Percentiles rank a stretch among this genome's conserved stretches.
Conservation (phyloP, 2,113 vertebrate genomes). For the Tetrax tetrax region DNA sequence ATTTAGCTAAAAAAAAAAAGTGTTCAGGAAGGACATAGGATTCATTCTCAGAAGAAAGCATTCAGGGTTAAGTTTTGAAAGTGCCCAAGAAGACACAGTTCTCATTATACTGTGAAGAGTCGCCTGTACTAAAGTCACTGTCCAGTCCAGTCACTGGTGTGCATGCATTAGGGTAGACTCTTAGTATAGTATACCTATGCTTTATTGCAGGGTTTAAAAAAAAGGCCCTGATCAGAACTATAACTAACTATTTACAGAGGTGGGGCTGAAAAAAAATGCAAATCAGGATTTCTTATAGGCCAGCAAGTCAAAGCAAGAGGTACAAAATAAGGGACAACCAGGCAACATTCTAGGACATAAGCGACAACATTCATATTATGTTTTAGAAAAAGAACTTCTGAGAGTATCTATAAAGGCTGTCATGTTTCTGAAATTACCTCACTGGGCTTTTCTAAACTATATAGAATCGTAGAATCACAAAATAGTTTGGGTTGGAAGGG, state of each 20-base stretch:
- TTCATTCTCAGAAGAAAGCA: background rate
- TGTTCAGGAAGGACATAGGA: background rate
- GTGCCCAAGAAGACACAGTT: background rate
- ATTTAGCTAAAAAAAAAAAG: background rate
- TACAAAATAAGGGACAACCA: background rate
- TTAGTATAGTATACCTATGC: background rate
- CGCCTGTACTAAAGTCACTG: background rate
- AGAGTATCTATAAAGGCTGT: background rate
- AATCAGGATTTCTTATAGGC: background rate
- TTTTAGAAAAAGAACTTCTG: background rate
- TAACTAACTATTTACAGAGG: background rate
- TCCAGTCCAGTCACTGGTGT: background rate
- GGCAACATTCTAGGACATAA: background rate
- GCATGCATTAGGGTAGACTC: background rate
- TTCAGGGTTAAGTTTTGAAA: background rate
- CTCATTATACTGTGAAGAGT: background rate
- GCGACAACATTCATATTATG: rapidly evolving
- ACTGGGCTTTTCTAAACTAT: background rate
- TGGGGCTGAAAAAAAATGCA: background rate
- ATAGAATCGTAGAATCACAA: too few species aligned
- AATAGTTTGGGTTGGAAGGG: too few species aligned
- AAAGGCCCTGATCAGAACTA: background rate
- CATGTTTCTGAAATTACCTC: background rate
- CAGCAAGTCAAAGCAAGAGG: background rate
- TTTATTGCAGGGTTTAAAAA: background rate